Evolutionary conservation across 2,888 invertebrate species (phyloP), one percentile per base, ranked within the genome.

Genomic region (Andrena hattorfiana): DNA sequence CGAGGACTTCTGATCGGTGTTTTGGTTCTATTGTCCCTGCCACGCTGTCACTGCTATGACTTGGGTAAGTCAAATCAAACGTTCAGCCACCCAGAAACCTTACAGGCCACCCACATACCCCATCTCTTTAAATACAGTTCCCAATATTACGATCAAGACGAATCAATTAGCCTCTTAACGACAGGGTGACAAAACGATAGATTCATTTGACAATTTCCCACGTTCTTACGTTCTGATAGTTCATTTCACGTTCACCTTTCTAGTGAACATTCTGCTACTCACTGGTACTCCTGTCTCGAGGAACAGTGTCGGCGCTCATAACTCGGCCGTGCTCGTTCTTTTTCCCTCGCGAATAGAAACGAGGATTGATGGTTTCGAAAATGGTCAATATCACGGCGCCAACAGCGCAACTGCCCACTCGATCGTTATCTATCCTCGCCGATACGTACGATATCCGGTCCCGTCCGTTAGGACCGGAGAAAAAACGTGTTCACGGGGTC

Each of bases 1-100:
- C 89, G 90, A 78, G 85, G 90, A 87, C 87, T 93, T 79, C 89
- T 92, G 69, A 87, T 93, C 87, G 87, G 84, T 75, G 72, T 74
- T 64, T 85, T 92, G 78, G 85, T 90, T 68, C 89, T 93, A 64
- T 85, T 92, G 87, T 90, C 86, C 76, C 78, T 90, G 81, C 88
- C 93, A 80, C 86, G 87, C 62, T 87, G 86, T 67, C 88, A 87
- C 67, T 86, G 89, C 85, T 75, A 92, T 81, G 92, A 92, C 86
- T 78, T 92, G 80, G 93, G 93, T 93, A 74, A 92, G 93, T 84
- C 62, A 66, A 60, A 69, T 74, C 56, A 10, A 20, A 20, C 23
- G 56, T 26, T 56, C 4, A 10, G 2, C 23, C 23, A 23, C 23
- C 8, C 4, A 56, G 26, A 56, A 23, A 3, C 23, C 30, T 30